phyloP scores from a whole-genome alignment of 2,888 invertebrate species.

The Andrena bucephala region DNA sequence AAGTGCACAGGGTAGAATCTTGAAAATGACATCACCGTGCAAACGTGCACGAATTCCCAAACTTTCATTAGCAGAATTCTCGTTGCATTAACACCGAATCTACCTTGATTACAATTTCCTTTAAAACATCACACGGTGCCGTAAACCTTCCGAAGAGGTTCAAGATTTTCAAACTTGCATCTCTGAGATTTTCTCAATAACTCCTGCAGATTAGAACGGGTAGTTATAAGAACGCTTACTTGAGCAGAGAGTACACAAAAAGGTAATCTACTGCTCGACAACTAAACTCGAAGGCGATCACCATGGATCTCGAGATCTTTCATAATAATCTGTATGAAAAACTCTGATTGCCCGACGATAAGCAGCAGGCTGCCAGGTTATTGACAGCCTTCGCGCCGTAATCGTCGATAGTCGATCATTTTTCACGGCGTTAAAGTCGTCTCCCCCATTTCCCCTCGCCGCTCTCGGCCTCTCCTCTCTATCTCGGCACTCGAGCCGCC shows the following conservation, averaged over 20 bases:
- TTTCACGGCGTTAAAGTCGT: slow-evolving; percentile 12
- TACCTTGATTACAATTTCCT: not conserved
- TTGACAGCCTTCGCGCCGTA: not conserved
- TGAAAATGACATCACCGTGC: slow-evolving; percentile 44
- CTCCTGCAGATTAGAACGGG: no score
- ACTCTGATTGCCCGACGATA: no score
- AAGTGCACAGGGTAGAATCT: slow-evolving; percentile 31
- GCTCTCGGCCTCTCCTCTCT: slow-evolving; percentile 14
- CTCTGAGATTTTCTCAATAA: no score
- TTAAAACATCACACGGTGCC: not conserved
- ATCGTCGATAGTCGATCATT: slow-evolving; percentile 15
- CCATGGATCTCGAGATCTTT: no score
- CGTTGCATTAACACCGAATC: not conserved
- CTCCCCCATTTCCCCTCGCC: not conserved
- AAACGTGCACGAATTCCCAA: slow-evolving; percentile 29
- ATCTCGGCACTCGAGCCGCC: slow-evolving; percentile 41
- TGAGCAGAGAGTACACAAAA: no score
- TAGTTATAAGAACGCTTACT: no score
- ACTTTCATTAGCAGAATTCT: slow-evolving; percentile 25
- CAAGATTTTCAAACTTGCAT: no score
- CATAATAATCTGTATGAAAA: no score
- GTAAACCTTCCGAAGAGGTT: not conserved
- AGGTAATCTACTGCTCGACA: no score
- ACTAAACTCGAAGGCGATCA: no score
- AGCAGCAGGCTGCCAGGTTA: not conserved